A percentile compares a stretch with the other conserved stretches of the same genome.
Evolutionary conservation across 2,797 vertebrate genomes (phyloP).

Genomic region (Acrocephalus scirpaceus): DNA sequence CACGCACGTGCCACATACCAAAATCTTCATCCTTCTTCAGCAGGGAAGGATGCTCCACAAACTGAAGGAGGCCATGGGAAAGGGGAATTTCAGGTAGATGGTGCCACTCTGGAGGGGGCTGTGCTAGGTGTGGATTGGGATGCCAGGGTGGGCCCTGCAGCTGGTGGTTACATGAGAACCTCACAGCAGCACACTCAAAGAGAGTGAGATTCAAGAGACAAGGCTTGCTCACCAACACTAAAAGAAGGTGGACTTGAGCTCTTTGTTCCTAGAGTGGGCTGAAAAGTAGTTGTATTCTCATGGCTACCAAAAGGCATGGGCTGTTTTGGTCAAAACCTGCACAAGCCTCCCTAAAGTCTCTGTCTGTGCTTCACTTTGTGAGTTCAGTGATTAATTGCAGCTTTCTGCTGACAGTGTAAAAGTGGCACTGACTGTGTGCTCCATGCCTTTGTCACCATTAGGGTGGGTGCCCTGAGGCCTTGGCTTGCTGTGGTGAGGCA

Average conservation of each 20-base stretch:
- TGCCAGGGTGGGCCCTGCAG: neutral
- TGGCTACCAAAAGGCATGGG: neutral
- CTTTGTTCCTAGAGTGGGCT: neutral
- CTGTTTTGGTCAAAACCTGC: neutral
- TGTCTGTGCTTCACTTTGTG: neutral
- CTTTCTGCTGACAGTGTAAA: neutral
- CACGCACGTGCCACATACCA: neutral
- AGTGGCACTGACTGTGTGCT: neutral
- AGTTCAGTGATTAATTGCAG: neutral
- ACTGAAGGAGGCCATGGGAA: neutral
- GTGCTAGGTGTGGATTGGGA: neutral
- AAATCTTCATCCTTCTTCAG: neutral
- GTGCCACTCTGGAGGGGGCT: neutral
- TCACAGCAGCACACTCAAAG: fast-evolving
- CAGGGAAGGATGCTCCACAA: neutral
- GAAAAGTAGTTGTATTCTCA: neutral
- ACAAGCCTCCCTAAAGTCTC: neutral
- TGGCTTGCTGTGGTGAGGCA: neutral
- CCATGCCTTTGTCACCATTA: neutral
- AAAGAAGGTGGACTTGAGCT: neutral
- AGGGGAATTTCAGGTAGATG: neutral
- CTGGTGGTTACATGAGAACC: neutral
- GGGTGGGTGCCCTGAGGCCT: neutral
- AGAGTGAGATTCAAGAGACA: neutral
- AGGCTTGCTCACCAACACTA: neutral